A percentile compares a stretch with the other conserved stretches of the same genome.
Conservation (phyloP, 2,888 invertebrate species). For the Antitype chi region DNA sequence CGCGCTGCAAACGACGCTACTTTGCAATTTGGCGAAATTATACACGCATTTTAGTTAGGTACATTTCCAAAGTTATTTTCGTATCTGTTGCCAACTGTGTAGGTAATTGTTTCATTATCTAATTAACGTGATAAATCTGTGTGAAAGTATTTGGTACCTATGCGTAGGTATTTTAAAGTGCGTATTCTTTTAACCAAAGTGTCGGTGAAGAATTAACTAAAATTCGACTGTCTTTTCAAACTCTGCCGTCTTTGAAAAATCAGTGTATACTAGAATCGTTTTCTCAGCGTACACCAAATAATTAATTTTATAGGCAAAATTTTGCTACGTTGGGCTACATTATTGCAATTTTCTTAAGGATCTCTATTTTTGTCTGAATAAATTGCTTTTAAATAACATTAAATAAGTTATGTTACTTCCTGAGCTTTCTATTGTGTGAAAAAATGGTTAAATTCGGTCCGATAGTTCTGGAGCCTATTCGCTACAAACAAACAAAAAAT, state of each 20-base stretch:
- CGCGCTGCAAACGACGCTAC: conserved; percentile 59
- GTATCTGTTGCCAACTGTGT: neutral
- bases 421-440: no score
- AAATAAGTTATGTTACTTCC: no score
- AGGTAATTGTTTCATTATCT: conserved; percentile 15
- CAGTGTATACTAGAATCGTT: no score
- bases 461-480: no score
- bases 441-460: no score
- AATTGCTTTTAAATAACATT: no score
- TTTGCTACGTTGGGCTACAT: no score
- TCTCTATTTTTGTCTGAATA: no score
- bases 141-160: conserved; percentile 43
- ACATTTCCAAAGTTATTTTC: conserved; percentile 27
- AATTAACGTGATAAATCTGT: conserved; percentile 46
- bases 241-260: neutral
- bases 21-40: conserved; percentile 69
- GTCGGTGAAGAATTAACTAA: neutral
- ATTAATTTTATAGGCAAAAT: no score
- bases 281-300: no score
- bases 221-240: neutral
- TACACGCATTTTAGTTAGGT: conserved; percentile 1
- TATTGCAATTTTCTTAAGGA: no score
- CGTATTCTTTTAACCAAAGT: neutral
- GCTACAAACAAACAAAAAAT: no score
- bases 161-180: conserved; percentile 17